Evolutionary conservation across 2,113 vertebrate genomes (phyloP).

Genomic region (Catharus minimus): DNA sequence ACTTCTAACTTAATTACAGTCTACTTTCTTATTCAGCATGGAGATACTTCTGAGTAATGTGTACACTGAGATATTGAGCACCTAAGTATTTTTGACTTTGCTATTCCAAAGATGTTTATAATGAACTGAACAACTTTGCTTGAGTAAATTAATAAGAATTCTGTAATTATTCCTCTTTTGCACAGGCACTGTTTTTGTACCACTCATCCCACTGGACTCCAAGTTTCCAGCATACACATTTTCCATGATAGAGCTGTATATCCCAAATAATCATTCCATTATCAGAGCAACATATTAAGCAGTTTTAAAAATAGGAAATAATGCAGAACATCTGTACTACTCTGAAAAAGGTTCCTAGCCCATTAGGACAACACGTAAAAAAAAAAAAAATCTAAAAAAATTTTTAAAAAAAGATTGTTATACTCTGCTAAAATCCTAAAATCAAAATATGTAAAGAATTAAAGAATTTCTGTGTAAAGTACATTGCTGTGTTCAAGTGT

Average conservation of each 20-base stretch:
- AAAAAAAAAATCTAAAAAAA: no score
- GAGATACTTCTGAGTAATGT: not conserved
- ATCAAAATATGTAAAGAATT: not conserved
- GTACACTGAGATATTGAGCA: not conserved
- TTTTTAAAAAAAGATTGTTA: accelerated
- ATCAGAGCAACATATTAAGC: not conserved
- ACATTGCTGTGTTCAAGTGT: not conserved
- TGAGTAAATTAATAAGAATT: not conserved
- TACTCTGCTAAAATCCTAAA: slow-evolving; percentile 1
- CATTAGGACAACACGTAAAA: not conserved
- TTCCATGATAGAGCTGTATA: not conserved
- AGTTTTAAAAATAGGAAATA: not conserved
- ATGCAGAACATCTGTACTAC: not conserved
- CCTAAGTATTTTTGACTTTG: not conserved
- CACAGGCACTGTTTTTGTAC: not conserved
- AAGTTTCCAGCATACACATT: not conserved
- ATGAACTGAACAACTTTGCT: not conserved
- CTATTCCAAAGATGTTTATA: not conserved
- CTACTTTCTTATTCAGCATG: not conserved
- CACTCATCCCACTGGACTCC: not conserved
- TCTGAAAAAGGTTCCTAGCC: not conserved
- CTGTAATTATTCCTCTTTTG: not conserved
- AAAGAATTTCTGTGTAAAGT: not conserved
- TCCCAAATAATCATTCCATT: not conserved
- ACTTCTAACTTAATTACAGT: not conserved